Base-by-base conservation (phyloP, 2,113 vertebrate species). In the Anguilla japonica region DNA sequence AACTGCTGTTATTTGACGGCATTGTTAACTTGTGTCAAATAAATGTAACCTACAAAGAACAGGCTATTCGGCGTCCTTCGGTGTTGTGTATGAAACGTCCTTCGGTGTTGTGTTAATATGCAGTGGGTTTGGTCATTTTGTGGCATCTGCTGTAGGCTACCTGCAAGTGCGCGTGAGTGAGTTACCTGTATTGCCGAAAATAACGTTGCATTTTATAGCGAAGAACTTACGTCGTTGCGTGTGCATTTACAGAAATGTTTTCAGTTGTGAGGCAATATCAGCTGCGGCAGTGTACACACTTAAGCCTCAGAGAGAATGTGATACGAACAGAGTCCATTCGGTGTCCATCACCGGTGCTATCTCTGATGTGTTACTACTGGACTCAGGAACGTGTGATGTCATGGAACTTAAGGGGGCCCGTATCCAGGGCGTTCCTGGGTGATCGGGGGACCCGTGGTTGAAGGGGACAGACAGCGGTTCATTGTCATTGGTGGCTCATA, bases 381-480 rank as follows among this genome's bases (percentile, higher is more conserved):
- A 41, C 34, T 83, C 82, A 11, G 82, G 53, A 83, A 83, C 57
- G 82, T n/a, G 29, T 83, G 82, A 83, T 83, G 82, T 83, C 82
- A 83, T 83, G 82, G 82, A 83, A 63, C 8, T 50, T 41, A 14
- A 39, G 50, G 82, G 26, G 82, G 29, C 82, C 26, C n/a, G 7
- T 29, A 18, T 63, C 29, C 29, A 63, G 5, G 22, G 29, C 57
- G 15, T 34, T 46, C 53, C 82, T 34, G 39, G 15, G n/a, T 57
- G 46, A 39, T 39, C 22, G 1, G 43, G 82, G 57, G 57, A 13
- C 5, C n/a, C 11, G 13, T 60, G 18, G 3, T 67, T 67, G 60
- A 67, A 67, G n/a, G 41, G 41, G n/a, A n/a, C 56, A 63, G n/a
- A 40, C 1, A 3, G n/a, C 56, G 14, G 39, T 6, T 40, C 39